Conservation (phyloP, 2,888 invertebrate species). For the Periphyllus acericola region DNA sequence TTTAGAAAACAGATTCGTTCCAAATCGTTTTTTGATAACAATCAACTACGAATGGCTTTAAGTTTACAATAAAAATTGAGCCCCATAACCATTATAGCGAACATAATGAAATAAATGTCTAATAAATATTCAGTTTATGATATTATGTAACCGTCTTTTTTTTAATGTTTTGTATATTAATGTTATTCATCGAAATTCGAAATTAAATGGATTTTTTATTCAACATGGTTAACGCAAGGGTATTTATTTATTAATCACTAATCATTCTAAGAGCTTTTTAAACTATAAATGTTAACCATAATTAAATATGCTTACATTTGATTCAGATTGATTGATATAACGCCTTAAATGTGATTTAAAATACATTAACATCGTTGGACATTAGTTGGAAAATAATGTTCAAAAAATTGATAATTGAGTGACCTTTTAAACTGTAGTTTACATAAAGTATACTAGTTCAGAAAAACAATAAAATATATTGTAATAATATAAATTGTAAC, state of each 20-base stretch:
- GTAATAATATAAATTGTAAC: not conserved
- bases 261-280: not conserved
- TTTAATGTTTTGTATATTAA: not conserved
- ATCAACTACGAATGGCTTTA: too few relatives aligned
- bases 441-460: not conserved
- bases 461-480: not conserved
- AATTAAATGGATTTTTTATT: not conserved
- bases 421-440: not conserved
- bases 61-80: too few relatives aligned
- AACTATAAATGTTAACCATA: not conserved
- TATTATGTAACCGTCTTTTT: too few relatives aligned
- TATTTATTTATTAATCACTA: not conserved
- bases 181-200: not conserved
- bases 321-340: not conserved
- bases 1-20: too few relatives aligned
- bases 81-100: too few relatives aligned
- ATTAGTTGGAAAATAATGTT: not conserved
- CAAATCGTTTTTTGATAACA: too few relatives aligned
- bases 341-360: not conserved
- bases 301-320: not conserved
- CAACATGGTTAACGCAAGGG: not conserved
- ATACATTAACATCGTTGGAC: not conserved
- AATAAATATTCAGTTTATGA: too few relatives aligned
- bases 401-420: not conserved
- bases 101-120: too few relatives aligned